Evolutionary conservation across 2,797 vertebrate species (phyloP), one percentile per base, ranked within the genome.

Genomic region (Melanotaenia maccullochi): DNA sequence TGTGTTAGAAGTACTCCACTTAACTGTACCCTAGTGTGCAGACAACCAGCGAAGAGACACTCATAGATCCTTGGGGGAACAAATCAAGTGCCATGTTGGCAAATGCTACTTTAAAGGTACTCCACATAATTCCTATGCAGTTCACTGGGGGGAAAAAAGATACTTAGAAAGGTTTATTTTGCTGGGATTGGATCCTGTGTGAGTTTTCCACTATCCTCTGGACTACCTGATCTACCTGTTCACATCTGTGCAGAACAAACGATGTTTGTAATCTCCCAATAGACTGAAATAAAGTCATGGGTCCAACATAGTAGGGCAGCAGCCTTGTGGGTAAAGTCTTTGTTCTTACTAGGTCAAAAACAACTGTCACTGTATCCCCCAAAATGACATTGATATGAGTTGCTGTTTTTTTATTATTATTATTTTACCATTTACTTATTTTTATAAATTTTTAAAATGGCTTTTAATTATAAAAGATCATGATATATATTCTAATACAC

Each of bases 1-100:
- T 3, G n/a, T 64, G 60, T 5, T 33, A 59, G 49, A 60, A 60
- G 20, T 60, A 89, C 86, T 90, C 44, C 74, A 60, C 73, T 82
- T 18, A 77, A 88, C 86, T 86, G 79, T 79, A 60, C 28, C 20
- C 73, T 2, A 44, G 72, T 56, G 30, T 32, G 80, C 2, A 0
- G 14, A 6, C 20, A 60, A 32, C 18, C 6, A 64, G 32, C 1
- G 20, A 49, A 18, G 30, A 72, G 28, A 66, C 71, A 70, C 14
- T 24, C 52, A 40, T 9, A 58, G 49, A 54, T 74, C n/a, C 44
- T 51, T 33, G 36, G 59, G 66, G 64, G 40, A 64, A 20, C 2
- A 57, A 11, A 32, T 20, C 0, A n/a, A 24, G 40, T 60, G 61
- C 65, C 57, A 67, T 36, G 64, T 28, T 73, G 56, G 62, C 24